Base-by-base conservation (phyloP, 2,888 invertebrate species). In the Callosobruchus maculatus region DNA sequence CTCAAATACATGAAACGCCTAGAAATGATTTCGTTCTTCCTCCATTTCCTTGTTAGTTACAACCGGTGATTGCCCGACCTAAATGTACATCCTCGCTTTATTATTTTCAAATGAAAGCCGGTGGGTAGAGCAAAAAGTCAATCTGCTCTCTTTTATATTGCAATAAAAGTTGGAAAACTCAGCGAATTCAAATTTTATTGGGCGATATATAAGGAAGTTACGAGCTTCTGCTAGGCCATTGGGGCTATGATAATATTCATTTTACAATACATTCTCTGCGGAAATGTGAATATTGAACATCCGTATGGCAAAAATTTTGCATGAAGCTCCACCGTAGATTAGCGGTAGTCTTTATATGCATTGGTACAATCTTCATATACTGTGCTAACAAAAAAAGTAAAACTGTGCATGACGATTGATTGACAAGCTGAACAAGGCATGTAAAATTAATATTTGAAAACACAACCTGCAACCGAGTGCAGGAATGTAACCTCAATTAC, bases 161-260 rank as follows among this genome's bases (percentile, higher is more conserved):
- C 69, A 70, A 77, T 78, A 79, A 79, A 78, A 73, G 71, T 77
- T 74, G 73, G 75, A 74, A 74, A 78, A 77, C 73, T 79, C 79
- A 79, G 78, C 78, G 78, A 77, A 79, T 78, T 78, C 79, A 79
- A 77, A 77, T 79, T 79, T 79, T 78, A 79, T 79, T 78, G 74
- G 73, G 75, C 77, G 75, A 76, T 78, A 78, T 77, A 75, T 76
- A 76, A 78, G 73, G 76, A 77, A 77, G 78, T 78, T 76, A 78
- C 76, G 74, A 71, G 74, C 75, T 70, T 76, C 77, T 75, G 75
- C 73, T 70, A 72, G 74, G 67, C 31, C 73, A 71, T 75, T 70
- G 70, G 73, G 69, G 31, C 75, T 76, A 77, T 49, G 49, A 49
- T 49, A 49, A 77, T 78, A 78, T 78, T 78, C 78, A 78, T 77